Evolutionary conservation across 2,888 invertebrate species (phyloP).

Genomic region (Agrochola lychnidis): DNA sequence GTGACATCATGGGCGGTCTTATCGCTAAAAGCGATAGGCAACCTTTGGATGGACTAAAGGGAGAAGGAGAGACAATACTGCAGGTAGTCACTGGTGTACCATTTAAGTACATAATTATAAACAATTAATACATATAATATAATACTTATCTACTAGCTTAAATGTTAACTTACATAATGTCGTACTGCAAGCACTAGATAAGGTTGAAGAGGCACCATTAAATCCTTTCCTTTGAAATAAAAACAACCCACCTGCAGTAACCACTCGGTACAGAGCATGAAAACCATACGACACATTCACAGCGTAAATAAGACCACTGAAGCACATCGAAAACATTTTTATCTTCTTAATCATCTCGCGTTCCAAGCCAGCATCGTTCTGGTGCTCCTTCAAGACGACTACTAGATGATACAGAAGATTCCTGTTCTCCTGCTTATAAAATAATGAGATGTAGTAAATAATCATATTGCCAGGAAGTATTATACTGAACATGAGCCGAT

Average conservation of each 20-base stretch:
- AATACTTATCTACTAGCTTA: neutral
- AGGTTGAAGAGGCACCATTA: neutral
- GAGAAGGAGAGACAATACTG: too few relatives aligned
- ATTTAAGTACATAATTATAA: too few relatives aligned
- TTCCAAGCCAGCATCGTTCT: constrained; percentile 56
- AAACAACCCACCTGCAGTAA: constrained; percentile 23
- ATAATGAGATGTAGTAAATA: constrained; percentile 23
- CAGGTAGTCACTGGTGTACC: too few relatives aligned
- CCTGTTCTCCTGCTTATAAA: constrained; percentile 48
- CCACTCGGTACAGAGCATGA: constrained; percentile 16
- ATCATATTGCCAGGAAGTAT: constrained; percentile 20
- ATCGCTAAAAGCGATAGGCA: too few relatives aligned
- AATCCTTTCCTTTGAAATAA: neutral
- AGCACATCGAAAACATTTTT: constrained; percentile 34
- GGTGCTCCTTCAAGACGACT: constrained; percentile 49
- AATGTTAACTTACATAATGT: neutral
- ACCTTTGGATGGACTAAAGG: too few relatives aligned
- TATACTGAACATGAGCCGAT: constrained; percentile 15
- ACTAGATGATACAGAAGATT: constrained; percentile 55
- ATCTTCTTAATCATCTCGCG: constrained; percentile 58
- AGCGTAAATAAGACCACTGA: neutral
- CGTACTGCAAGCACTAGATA: neutral
- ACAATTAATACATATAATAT: too few relatives aligned
- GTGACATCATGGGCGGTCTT: too few relatives aligned
- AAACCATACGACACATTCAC: neutral